Evolutionary conservation across 1,140 invertebrate species (phyloP).

Genomic region (Drosophila nikananu): DNA sequence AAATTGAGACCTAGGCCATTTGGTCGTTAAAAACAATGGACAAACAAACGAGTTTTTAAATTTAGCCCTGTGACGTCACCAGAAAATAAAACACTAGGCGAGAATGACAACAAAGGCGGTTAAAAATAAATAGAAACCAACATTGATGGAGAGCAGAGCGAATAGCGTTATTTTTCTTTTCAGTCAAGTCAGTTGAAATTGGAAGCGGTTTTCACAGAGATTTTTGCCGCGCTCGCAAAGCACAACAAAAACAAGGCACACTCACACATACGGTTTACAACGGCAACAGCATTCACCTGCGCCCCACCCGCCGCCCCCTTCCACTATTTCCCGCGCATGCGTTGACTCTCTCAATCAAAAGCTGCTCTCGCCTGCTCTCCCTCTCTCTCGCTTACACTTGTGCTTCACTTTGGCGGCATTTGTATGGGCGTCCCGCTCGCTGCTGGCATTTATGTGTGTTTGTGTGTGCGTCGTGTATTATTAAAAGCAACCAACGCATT

Average conservation of each 20-base stretch:
- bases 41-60: constrained; percentile 76
- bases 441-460: constrained; percentile 9
- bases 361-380: constrained; percentile 45
- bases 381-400: constrained; percentile 54
- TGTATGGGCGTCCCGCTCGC: constrained; percentile 19
- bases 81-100: constrained; percentile 45
- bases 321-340: constrained; percentile 57
- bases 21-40: constrained; percentile 57
- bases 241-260: constrained; percentile 56
- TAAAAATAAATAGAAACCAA: constrained; percentile 53
- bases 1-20: constrained; percentile 33
- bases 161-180: constrained; percentile 39
- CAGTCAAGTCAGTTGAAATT: constrained; percentile 58
- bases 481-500: constrained; percentile 83
- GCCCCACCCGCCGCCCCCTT: constrained; percentile 17
- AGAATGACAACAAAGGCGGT: constrained; percentile 55
- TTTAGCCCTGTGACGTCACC: constrained; percentile 72
- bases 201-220: constrained; percentile 49
- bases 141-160: constrained; percentile 41
- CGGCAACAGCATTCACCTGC: constrained; percentile 68
- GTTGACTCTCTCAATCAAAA: constrained; percentile 51
- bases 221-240: constrained; percentile 70
- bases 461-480: constrained; percentile 67
- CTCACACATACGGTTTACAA: constrained; percentile 35
- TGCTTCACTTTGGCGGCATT: constrained; percentile 43